These are phyloP conservation scores for Desmophyllum pertusum DNA, from an alignment of 92 coral and sea anemone genomes.

Conservation along the genomic window DNA sequence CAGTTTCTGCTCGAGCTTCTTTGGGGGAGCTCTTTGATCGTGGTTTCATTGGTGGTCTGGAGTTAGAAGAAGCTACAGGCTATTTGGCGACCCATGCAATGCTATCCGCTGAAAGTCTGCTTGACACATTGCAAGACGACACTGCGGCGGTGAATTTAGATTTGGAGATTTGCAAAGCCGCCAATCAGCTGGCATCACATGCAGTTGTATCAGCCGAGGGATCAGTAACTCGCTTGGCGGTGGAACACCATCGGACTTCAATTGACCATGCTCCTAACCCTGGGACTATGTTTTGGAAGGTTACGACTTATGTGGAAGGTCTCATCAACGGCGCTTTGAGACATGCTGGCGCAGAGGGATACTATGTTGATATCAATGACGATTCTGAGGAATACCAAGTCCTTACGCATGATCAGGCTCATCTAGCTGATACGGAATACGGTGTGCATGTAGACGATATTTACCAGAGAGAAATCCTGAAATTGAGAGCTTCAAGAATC, in stretches of 20 bases:
- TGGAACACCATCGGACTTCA: background rate
- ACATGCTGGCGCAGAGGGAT: constrained; percentile 37
- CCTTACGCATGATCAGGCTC: constrained; percentile 59
- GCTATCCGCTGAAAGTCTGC: constrained; percentile 68
- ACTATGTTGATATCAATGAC: constrained; percentile 9
- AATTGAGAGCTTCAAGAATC: constrained; percentile 42
- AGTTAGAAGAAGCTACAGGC: constrained; percentile 50
- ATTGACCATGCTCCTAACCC: background rate
- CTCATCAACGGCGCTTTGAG: constrained; percentile 63
- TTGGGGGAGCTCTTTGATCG: constrained; percentile 43
- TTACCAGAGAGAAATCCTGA: constrained; percentile 10
- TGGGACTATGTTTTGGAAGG: constrained; percentile 33
- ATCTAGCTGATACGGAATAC: constrained; percentile 33
- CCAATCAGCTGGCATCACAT: constrained; percentile 65
- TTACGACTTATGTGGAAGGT: constrained; percentile 62
- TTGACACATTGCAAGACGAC: constrained; percentile 51
- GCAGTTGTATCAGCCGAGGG: constrained; percentile 64
- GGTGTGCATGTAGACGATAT: background rate
- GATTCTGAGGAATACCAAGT: constrained; percentile 48
- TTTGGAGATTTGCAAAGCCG: constrained; percentile 49
- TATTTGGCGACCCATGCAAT: constrained; percentile 73
- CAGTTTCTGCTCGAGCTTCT: constrained; percentile 27
- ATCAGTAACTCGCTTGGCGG: background rate
- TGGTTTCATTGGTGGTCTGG: constrained; percentile 33
- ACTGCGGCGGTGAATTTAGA: constrained; percentile 49